phyloP scores from a whole-genome alignment of 2,113 vertebrate species.

The Lophura nycthemera region DNA sequence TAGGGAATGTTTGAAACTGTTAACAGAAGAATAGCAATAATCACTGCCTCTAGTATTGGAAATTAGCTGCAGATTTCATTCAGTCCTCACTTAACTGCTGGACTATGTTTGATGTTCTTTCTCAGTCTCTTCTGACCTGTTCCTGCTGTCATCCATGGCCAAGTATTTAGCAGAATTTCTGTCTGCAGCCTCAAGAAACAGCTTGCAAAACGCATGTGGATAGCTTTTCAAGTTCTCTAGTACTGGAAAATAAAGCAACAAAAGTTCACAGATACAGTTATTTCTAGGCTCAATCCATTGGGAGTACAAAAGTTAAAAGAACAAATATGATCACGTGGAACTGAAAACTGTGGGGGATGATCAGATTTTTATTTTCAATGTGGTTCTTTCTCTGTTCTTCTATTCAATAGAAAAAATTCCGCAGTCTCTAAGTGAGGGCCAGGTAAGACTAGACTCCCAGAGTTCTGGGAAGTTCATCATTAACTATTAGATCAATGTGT shows the following conservation, averaged over 20 bases:
- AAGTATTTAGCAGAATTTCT: background rate
- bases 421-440: background rate
- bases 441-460: background rate
- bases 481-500: background rate
- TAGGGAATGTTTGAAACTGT: background rate
- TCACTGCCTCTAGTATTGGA: too few relatives aligned
- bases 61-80: background rate
- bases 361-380: background rate
- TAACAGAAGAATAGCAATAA: background rate
- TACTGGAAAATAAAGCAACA: background rate
- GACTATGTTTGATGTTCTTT: background rate
- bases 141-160: background rate
- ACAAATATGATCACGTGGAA: background rate
- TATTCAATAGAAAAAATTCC: background rate
- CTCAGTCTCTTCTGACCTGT: fast-evolving
- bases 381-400: background rate
- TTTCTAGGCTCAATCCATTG: background rate
- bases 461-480: background rate
- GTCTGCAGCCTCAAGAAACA: background rate
- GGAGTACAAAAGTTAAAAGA: background rate
- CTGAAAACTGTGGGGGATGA: background rate
- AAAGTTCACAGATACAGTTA: background rate
- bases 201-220: background rate
- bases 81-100: background rate
- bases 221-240: background rate